A percentile compares a stretch with the other conserved stretches of the same genome.
Evolutionary conservation across 2,797 vertebrate genomes (phyloP).

Genomic region (Lemur catta): DNA sequence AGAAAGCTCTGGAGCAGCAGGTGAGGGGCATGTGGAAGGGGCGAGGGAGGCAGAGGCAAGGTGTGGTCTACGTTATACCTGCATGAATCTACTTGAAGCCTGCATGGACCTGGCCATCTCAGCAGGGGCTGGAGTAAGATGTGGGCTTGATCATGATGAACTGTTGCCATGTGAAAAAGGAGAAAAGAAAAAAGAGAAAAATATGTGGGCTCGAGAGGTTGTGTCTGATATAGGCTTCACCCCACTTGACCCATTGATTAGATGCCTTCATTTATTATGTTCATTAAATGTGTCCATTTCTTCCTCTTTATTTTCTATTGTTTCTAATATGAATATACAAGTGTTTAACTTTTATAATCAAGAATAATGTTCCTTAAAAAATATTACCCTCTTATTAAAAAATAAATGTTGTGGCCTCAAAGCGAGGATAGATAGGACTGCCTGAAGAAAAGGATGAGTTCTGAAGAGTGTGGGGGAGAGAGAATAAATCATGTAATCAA

Average conservation of each 20-base stretch:
- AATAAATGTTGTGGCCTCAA: not conserved
- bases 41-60: not conserved
- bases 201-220: not conserved
- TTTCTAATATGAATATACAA: not conserved
- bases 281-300: not conserved
- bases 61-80: not conserved
- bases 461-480: not conserved
- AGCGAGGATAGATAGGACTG: not conserved
- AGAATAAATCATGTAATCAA: not conserved
- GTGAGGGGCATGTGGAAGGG: not conserved
- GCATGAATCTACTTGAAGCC: not conserved
- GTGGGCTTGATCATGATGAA: not conserved
- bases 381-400: not conserved
- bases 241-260: not conserved
- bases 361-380: conserved; percentile 18
- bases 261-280: not conserved
- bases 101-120: not conserved
- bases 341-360: not conserved
- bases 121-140: not conserved
- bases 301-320: not conserved
- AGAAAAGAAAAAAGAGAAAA: not conserved
- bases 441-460: not conserved
- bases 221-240: not conserved
- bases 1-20: not conserved
- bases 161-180: not conserved